These are phyloP conservation scores for Xenopus borealis DNA, from an alignment of 2,113 vertebrate genomes.

Conservation along the genomic window DNA sequence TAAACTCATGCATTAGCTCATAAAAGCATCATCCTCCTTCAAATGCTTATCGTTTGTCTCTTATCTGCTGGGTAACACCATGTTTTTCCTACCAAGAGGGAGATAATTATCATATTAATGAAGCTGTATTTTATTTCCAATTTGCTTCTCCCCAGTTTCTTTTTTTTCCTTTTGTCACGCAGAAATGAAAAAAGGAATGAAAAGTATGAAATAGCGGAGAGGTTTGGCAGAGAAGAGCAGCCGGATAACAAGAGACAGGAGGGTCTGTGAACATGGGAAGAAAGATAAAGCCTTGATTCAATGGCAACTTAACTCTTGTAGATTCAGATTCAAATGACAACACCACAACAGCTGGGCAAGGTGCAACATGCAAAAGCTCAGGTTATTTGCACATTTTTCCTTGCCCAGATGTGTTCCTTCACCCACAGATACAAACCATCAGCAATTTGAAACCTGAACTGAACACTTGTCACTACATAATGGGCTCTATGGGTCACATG, in stretches of 20 bases:
- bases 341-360: too few species aligned
- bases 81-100: conserved; percentile 34
- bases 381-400: too few species aligned
- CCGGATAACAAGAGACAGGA: conserved; percentile 25
- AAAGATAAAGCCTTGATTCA: conserved; percentile 18
- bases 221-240: not conserved
- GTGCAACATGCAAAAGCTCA: too few species aligned
- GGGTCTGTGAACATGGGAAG: not conserved
- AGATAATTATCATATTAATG: conserved; percentile 48
- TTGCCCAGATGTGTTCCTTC: too few species aligned
- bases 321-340: not conserved
- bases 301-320: conserved; percentile 35
- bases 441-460: too few species aligned
- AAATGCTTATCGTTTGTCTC: conserved; percentile 33
- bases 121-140: conserved; percentile 39
- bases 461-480: too few species aligned
- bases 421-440: too few species aligned
- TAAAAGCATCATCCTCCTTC: conserved; percentile 29
- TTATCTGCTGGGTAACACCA: conserved; percentile 38
- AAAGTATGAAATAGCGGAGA: conserved; percentile 18
- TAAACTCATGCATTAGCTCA: conserved; percentile 34
- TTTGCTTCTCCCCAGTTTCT: conserved; percentile 18
- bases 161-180: conserved; percentile 26
- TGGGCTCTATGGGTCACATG: too few species aligned
- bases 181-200: conserved; percentile 16